phyloP scores from a whole-genome alignment of 2,113 vertebrate species.

The Apodemus speciosus region DNA sequence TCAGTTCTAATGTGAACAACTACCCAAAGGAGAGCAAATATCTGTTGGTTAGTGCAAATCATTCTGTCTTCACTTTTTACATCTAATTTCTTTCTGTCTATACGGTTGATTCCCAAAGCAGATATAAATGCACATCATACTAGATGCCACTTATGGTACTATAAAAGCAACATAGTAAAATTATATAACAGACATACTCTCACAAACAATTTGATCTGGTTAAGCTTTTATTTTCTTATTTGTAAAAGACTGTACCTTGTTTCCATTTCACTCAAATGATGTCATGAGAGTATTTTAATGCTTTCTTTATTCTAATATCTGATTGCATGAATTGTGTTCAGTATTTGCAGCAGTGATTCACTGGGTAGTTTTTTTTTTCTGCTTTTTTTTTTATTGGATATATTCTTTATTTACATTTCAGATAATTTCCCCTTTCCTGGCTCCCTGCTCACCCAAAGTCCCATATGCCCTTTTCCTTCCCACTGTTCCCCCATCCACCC shows the following conservation, averaged over 20 bases:
- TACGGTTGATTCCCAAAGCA: constrained; percentile 13
- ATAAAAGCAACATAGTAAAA: background rate
- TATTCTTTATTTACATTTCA: too few species aligned
- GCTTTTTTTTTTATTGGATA: too few species aligned
- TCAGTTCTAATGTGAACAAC: background rate
- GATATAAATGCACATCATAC: background rate
- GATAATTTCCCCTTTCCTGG: too few species aligned
- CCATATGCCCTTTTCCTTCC: too few species aligned
- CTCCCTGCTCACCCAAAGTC: too few species aligned
- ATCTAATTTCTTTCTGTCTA: background rate
- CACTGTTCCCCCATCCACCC: too few species aligned
- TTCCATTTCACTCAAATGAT: background rate
- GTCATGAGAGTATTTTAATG: background rate
- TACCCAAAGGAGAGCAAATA: background rate
- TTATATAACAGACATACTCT: background rate
- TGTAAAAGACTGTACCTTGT: background rate
- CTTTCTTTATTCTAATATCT: background rate
- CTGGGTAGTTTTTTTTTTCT: background rate
- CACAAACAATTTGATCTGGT: background rate
- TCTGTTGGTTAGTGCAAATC: background rate
- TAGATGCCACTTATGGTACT: background rate
- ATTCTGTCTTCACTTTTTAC: background rate
- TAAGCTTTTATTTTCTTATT: background rate
- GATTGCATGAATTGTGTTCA: background rate
- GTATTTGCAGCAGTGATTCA: background rate